These are phyloP conservation scores for Myotis davidii DNA, from an alignment of 2,113 vertebrate genomes.

Conservation along the genomic window DNA sequence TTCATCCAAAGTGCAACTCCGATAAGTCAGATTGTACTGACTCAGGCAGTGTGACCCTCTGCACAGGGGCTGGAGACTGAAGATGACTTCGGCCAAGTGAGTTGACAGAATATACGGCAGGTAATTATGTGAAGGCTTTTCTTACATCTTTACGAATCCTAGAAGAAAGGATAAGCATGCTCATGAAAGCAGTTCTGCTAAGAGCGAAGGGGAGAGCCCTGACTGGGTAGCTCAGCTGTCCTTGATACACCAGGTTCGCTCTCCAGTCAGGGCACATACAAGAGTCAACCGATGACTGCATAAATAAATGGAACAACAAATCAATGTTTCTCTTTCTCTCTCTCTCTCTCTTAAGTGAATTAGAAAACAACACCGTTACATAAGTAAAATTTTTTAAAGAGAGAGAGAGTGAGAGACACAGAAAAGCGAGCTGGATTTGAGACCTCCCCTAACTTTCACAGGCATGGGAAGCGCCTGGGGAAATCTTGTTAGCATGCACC, in stretches of 20 bases:
- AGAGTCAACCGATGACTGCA: neutral
- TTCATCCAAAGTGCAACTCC: neutral
- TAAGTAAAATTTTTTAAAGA: neutral
- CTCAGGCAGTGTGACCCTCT: neutral
- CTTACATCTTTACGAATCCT: neutral
- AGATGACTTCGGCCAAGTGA: neutral
- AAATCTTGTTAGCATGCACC: neutral
- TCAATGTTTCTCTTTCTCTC: neutral
- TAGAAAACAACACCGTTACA: too few species aligned
- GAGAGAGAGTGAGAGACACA: neutral
- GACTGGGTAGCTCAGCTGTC: neutral
- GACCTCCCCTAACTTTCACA: neutral
- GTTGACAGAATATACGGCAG: fast-evolving
- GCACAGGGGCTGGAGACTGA: neutral
- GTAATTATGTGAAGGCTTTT: neutral
- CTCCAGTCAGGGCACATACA: neutral
- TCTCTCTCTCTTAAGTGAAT: neutral
- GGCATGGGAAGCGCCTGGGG: neutral
- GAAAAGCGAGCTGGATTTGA: neutral
- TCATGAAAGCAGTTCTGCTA: neutral
- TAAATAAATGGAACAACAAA: neutral
- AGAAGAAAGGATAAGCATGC: neutral
- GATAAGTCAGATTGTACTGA: neutral
- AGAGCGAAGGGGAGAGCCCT: neutral
- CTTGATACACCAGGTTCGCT: neutral